A percentile compares a stretch with the other conserved stretches of the same genome.
Evolutionary conservation across 2,888 invertebrate species (phyloP).

Genomic region (Drymonia ruficornis): DNA sequence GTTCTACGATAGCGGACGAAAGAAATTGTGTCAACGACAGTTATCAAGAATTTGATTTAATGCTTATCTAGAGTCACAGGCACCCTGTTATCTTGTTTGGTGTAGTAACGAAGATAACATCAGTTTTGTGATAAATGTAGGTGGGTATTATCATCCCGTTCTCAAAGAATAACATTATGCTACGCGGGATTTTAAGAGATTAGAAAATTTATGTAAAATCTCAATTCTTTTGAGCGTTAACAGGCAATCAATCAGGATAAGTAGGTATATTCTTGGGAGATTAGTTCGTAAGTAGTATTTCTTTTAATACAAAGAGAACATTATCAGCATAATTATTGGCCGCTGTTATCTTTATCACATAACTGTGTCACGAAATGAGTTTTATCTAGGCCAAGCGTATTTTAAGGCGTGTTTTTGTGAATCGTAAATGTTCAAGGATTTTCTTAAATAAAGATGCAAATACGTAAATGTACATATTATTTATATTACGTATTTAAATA

Average conservation of each 20-base stretch:
- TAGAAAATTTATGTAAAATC: constrained; percentile 9
- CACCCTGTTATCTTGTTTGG: constrained; percentile 75
- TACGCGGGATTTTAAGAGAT: constrained; percentile 20
- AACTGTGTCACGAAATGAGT: constrained; percentile 39
- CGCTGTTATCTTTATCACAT: constrained; percentile 28
- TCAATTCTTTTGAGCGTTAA: not conserved
- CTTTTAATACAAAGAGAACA: not conserved
- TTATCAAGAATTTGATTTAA: constrained; percentile 73
- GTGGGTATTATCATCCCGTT: constrained; percentile 51
- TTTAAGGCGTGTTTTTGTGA: constrained; percentile 17
- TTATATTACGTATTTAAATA: not conserved
- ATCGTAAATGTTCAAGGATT: constrained; percentile 5
- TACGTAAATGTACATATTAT: not conserved
- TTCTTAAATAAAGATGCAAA: constrained; percentile 16
- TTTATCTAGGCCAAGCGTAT: constrained; percentile 43
- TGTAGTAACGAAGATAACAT: constrained; percentile 70
- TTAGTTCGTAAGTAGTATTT: not conserved
- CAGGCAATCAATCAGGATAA: not conserved
- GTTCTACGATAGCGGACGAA: constrained; percentile 29
- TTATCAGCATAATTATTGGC: constrained; percentile 16
- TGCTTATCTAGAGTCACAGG: constrained; percentile 64
- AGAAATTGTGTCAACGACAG: constrained; percentile 69
- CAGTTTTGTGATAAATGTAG: constrained; percentile 57
- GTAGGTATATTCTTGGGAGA: not conserved
- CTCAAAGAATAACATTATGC: constrained; percentile 43